A percentile compares a stretch with the other conserved stretches of the same genome.
Evolutionary conservation across 2,888 invertebrate genomes (phyloP).

Genomic region (Marronus borbonicus): DNA sequence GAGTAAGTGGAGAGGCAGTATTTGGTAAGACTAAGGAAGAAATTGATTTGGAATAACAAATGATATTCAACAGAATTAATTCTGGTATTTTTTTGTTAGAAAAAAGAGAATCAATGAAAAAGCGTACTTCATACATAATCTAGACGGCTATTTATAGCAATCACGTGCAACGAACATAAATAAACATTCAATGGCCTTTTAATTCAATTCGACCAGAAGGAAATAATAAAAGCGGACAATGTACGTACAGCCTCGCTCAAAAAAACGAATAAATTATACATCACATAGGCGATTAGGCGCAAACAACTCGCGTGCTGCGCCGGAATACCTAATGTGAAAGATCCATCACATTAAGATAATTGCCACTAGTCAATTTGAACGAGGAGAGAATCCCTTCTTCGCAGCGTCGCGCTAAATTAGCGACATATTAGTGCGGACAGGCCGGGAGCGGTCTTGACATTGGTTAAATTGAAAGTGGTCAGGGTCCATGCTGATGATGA

Average conservation of each 20-base stretch:
- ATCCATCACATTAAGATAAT: constrained; percentile 4
- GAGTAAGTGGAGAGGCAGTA: no score
- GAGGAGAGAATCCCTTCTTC: constrained; percentile 17
- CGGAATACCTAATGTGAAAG: constrained; percentile 1
- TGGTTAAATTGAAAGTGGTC: constrained; percentile 42
- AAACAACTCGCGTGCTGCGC: constrained; percentile 20
- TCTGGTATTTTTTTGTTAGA: no score
- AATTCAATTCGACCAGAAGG: constrained; percentile 4
- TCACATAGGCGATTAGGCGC: neutral
- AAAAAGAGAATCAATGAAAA: no score
- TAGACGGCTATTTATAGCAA: constrained; percentile 3
- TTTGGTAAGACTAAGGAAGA: no score
- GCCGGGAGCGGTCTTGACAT: constrained; percentile 26
- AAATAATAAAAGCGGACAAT: constrained; percentile 4
- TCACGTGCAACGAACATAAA: neutral
- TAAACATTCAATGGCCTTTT: constrained; percentile 21
- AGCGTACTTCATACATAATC: neutral
- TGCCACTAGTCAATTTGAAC: neutral
- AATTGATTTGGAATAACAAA: no score
- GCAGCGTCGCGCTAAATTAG: constrained; percentile 11
- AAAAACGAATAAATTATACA: neutral
- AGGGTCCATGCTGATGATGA: constrained; percentile 11
- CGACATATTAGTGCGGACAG: neutral
- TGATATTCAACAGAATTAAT: no score
- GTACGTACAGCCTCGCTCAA: neutral